Evolutionary conservation across 2,797 vertebrate genomes (phyloP), one percentile per base, ranked within the genome.

Genomic region (Microchirus variegatus): DNA sequence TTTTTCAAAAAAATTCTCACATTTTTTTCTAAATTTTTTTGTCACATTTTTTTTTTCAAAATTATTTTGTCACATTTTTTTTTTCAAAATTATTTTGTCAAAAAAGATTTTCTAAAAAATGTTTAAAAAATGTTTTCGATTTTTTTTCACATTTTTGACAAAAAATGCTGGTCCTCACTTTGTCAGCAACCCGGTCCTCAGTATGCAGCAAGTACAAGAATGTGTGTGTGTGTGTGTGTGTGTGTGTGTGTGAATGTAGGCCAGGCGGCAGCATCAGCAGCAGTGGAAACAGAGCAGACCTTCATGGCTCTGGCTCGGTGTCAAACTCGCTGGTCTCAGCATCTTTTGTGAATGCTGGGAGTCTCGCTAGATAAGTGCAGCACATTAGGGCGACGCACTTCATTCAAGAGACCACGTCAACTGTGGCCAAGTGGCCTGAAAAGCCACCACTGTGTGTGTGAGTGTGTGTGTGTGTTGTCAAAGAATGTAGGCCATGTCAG

Each of bases 291-390:
- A 45, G 63, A 53, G 19, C 43, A 36, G 63, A n/a, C 13, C 55
- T 53, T 53, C 61, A 18, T 66, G 72, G 57, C 37, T 68, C 51
- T 78, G 64, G 68, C 66, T 59, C 53, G 38, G 37, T 45, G 58
- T 71, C 41, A 46, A 59, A 53, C 35, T n/a, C 40, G n/a, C 73
- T 59, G 19, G 14, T 37, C 81, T 75, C 71, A 73, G 67, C 58
- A 36, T 72, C 73, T 78, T 84, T 75, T 79, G 70, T 77, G 57
- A 35, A 45, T 69, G 54, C 59, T 75, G 74, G 78, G 69, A 54
- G 70, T 53, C 50, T 78, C 58, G 67, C 64, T n/a, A 17, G 46
- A 70, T 63, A 67, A 74, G 62, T 74, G 75, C 67, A 63, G 38
- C 73, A 73, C 68, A 80, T 64, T 77, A 70, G 53, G 18, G 55